These are phyloP conservation scores for Amphiprion clarkii DNA, from an alignment of 2,797 vertebrate genomes.

Conservation along the genomic window DNA sequence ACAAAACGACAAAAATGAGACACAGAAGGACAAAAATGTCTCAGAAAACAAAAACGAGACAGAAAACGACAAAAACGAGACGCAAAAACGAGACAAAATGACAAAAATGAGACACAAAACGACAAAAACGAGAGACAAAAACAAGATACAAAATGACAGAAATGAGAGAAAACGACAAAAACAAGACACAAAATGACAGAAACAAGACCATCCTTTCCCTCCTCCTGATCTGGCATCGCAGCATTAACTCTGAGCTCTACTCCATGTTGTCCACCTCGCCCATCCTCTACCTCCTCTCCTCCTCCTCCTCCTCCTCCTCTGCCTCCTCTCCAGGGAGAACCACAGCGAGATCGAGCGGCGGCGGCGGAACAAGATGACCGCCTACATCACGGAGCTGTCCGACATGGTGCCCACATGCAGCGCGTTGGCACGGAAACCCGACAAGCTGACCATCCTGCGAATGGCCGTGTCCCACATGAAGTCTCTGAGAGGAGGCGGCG, in stretches of 20 bases:
- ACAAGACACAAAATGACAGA: too few species aligned
- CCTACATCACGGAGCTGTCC: conserved; percentile 97
- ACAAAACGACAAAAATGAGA: too few species aligned
- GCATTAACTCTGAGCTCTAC: conserved; percentile 74
- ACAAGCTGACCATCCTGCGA: conserved; percentile 97
- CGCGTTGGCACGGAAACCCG: conserved; percentile 96
- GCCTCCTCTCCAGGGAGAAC: conserved; percentile 91
- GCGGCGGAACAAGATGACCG: conserved; percentile 98
- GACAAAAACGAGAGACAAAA: too few species aligned
- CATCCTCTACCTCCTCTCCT: conserved; percentile 65
- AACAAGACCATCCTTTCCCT: conserved; percentile 30
- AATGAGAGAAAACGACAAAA: too few species aligned
- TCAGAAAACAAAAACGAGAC: too few species aligned
- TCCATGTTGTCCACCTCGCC: conserved; percentile 73
- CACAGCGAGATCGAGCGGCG: conserved; percentile 98
- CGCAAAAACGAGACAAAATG: too few species aligned
- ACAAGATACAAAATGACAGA: too few species aligned
- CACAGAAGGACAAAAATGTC: too few species aligned
- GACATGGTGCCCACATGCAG: conserved; percentile 99
- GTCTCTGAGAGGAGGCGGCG: conserved; percentile 92
- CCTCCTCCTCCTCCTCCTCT: conserved; percentile 61
- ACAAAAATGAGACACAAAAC: too few species aligned
- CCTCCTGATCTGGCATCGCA: conserved; percentile 44
- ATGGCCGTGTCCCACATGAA: conserved; percentile 99
- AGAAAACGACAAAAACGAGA: too few species aligned